These are phyloP conservation scores for Peromyscus maniculatus DNA, from an alignment of 2,113 vertebrate species.

Conservation along the genomic window DNA sequence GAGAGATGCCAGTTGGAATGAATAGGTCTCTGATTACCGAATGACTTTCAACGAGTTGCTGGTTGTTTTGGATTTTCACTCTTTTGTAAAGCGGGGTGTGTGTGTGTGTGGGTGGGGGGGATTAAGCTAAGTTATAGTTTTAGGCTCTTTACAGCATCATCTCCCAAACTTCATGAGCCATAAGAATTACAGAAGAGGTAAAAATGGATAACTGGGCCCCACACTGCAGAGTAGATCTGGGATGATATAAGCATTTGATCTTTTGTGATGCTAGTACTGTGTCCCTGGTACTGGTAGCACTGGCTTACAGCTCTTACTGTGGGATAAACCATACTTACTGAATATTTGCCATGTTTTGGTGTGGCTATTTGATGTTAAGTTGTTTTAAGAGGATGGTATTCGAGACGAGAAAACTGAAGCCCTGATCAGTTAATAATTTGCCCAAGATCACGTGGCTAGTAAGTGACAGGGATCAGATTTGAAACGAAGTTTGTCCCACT, in stretches of 20 bases:
- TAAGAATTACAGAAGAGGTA: slow-evolving; percentile 4
- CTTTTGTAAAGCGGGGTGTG: not conserved
- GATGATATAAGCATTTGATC: not conserved
- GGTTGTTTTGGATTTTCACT: not conserved
- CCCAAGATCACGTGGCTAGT: not conserved
- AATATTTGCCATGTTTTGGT: not conserved
- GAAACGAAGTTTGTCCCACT: slow-evolving; percentile 6
- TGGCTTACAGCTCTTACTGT: not conserved
- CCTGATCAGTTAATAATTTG: not conserved
- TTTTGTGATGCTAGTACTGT: not conserved
- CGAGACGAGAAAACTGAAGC: not conserved
- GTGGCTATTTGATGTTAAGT: not conserved
- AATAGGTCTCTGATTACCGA: not conserved
- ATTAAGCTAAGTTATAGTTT: not conserved
- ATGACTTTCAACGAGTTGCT: slow-evolving; percentile 24
- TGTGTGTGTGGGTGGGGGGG: too few species aligned
- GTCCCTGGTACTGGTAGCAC: not conserved
- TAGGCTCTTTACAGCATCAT: not conserved
- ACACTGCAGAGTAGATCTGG: not conserved
- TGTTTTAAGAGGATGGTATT: not conserved
- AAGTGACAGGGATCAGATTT: not conserved
- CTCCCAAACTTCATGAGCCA: not conserved
- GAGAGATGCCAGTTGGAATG: not conserved
- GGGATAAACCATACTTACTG: not conserved
- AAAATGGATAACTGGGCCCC: not conserved